These are phyloP conservation scores for Antheraea pernyi DNA, from an alignment of 1,140 invertebrate species.

Conservation along the genomic window DNA sequence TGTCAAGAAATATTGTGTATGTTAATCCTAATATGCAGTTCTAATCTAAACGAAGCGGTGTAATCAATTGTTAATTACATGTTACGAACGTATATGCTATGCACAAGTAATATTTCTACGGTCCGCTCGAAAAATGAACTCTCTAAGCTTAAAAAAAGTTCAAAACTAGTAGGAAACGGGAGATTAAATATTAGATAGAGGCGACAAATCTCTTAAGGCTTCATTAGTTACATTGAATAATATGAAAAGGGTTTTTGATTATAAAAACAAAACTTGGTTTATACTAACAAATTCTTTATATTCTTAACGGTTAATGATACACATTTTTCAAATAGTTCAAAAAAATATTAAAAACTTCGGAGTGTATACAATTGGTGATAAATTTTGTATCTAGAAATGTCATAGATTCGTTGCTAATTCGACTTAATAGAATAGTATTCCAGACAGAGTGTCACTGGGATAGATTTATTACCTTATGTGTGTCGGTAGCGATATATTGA, in stretches of 20 bases:
- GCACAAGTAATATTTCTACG: neutral
- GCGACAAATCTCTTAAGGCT: neutral
- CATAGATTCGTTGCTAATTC: too few species aligned
- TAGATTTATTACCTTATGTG: too few species aligned
- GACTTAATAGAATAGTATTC: too few species aligned
- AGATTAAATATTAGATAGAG: neutral
- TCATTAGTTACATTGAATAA: neutral
- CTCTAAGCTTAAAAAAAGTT: neutral
- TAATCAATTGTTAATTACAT: slow-evolving; percentile 4
- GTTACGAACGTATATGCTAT: neutral
- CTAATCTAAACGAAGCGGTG: neutral
- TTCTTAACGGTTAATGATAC: too few species aligned
- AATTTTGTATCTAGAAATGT: too few species aligned
- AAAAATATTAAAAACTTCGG: too few species aligned
- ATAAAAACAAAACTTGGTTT: too few species aligned
- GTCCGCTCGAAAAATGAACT: neutral
- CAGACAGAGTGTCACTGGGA: too few species aligned
- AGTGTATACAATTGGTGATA: too few species aligned
- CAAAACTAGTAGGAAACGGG: neutral
- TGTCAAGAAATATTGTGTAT: neutral
- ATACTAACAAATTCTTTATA: too few species aligned
- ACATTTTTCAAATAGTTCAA: too few species aligned
- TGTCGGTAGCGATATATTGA: too few species aligned
- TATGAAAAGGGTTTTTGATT: neutral
- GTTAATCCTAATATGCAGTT: neutral